Evolutionary conservation across 2,113 vertebrate species (phyloP).

Genomic region (Gallinago media): DNA sequence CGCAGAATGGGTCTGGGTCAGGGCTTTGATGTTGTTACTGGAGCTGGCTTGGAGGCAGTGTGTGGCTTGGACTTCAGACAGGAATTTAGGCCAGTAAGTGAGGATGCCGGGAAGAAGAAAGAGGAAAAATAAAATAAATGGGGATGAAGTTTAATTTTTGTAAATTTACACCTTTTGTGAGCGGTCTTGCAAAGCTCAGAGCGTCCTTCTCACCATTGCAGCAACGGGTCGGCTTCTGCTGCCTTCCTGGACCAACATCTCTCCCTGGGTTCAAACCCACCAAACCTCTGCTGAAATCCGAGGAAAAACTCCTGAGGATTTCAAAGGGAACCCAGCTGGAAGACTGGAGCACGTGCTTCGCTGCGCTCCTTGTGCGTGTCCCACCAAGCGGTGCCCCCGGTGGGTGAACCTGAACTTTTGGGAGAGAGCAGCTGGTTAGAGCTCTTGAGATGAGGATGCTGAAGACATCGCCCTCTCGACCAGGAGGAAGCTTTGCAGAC

Average conservation of each 20-base stretch:
- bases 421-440: rapidly evolving
- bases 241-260: neutral
- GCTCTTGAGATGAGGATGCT: rapidly evolving
- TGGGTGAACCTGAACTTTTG: rapidly evolving
- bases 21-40: conserved; percentile 42
- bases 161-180: neutral
- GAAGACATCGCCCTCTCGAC: rapidly evolving
- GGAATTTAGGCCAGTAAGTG: neutral
- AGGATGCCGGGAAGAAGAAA: neutral
- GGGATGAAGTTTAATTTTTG: neutral
- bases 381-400: rapidly evolving
- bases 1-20: neutral
- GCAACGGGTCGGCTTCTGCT: neutral
- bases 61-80: conserved; percentile 37
- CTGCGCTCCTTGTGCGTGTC: rapidly evolving
- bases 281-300: neutral
- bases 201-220: rapidly evolving
- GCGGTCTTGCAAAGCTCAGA: rapidly evolving
- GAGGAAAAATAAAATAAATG: rapidly evolving
- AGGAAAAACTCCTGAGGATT: neutral
- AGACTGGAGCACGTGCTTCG: rapidly evolving
- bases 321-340: neutral
- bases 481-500: neutral
- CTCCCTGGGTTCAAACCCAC: neutral
- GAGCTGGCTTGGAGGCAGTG: neutral